A percentile compares a stretch with the other conserved stretches of the same genome.
Evolutionary conservation across 2,797 vertebrate species (phyloP).

Genomic region (Protosalanx chinensis): DNA sequence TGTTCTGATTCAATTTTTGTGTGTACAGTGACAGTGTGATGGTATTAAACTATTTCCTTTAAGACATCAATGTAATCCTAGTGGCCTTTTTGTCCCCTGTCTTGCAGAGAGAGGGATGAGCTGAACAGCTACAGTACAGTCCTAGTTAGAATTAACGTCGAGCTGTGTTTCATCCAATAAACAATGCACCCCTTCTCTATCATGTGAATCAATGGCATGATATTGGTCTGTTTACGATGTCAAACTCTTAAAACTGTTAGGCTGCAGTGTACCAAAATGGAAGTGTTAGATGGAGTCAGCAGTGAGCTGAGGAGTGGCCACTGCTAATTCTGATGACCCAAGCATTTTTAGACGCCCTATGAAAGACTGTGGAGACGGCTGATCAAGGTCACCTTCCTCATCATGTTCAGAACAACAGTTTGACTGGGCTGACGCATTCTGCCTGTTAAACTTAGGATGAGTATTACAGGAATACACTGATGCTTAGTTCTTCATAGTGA

Average conservation of each 20-base stretch:
- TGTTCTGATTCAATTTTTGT: constrained; percentile 6
- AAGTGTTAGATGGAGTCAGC: constrained; percentile 25
- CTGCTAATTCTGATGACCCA: constrained; percentile 17
- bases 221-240: neutral
- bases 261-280: neutral
- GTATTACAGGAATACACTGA: too few relatives aligned
- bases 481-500: neutral
- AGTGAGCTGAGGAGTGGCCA: constrained; percentile 23
- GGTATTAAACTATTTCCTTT: constrained; percentile 8
- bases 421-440: too few relatives aligned
- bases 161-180: too few relatives aligned
- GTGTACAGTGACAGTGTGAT: constrained; percentile 22
- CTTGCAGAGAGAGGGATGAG: neutral
- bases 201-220: neutral
- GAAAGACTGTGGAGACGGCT: neutral
- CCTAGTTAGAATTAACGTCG: neutral
- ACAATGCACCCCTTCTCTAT: too few relatives aligned
- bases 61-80: constrained; percentile 15
- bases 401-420: neutral
- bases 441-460: too few relatives aligned
- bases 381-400: constrained; percentile 22
- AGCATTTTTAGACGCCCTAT: constrained; percentile 10
- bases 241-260: neutral
- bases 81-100: constrained; percentile 19
- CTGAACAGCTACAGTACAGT: neutral